Base-by-base conservation (phyloP, 2,113 vertebrate species). In the Podiceps cristatus region DNA sequence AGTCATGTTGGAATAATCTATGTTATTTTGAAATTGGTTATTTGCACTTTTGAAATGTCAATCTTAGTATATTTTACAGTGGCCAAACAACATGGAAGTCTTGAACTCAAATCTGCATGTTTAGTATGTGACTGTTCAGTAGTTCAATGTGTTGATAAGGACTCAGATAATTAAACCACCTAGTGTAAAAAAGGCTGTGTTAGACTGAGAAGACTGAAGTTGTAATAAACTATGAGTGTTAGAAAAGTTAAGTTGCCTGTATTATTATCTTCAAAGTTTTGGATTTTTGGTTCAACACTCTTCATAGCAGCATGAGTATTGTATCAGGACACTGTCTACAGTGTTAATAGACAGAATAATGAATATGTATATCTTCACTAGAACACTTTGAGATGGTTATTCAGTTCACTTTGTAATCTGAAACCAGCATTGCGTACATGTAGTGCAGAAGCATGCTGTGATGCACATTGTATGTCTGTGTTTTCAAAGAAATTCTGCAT, bases 11-110 rank as follows among this genome's bases (percentile, higher is more conserved):
- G 84, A 93, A 79, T 94, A 93, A 87, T 89, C 66, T 85, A 2
- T 71, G 59, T 56, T 86, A 40, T 76, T 93, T 96, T 95, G 93
- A 85, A 94, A 83, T 63, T 28, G 42, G 37, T 81, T 89, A 64
- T 84, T 95, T 95, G 89, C 81, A 76, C 66, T 91, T 91, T 24
- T 63, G 22, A 88, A 96, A 68, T 83, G 58, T 63, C 42, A 40
- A 13, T 60, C 53, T 73, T 83, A 31, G 28, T 93, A 19, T 92
- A 69, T 76, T 81, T 92, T 91, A 53, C 28, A 64, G 72, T 64
- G 63, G 35, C 37, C 93, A 59, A 90, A 45, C 29, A 74, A 60
- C 16, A 24, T 79, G 18, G 42, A 89, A 84, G 37, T 77, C 50
- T 79, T 82, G 60, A 88, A 93, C 27, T 91, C 42, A 52, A 73